phyloP scores from a whole-genome alignment of 2,888 invertebrate species.

The Drosophila siamana region DNA sequence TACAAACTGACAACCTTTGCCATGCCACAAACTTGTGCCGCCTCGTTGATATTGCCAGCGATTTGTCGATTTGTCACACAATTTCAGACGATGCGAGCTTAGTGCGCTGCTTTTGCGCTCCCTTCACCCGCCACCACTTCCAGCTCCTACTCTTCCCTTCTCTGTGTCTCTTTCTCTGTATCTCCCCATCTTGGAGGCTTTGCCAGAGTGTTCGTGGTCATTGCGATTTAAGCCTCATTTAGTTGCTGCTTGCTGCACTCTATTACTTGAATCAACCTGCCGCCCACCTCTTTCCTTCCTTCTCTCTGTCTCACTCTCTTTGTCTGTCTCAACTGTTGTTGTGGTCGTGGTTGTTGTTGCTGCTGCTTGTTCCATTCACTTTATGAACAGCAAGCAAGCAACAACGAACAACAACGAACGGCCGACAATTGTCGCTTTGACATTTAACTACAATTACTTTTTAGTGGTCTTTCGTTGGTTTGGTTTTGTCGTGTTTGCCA shows the following conservation, averaged over 20 bases:
- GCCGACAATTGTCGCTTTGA: constrained; percentile 77
- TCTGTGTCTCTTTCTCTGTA: background rate
- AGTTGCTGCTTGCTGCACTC: constrained; percentile 67
- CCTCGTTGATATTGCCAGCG: constrained; percentile 55
- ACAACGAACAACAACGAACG: constrained; percentile 37
- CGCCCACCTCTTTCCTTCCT: constrained; percentile 29
- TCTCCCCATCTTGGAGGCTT: constrained; percentile 31
- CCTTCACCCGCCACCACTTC: background rate
- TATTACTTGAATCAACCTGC: constrained; percentile 65
- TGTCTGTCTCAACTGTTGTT: constrained; percentile 20
- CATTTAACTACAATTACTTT: constrained; percentile 80
- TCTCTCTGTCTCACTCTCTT: constrained; percentile 37
- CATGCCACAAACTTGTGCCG: constrained; percentile 30
- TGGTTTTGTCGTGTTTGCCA: constrained; percentile 21
- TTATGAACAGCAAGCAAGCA: constrained; percentile 55
- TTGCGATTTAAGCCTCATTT: constrained; percentile 71
- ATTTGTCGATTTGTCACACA: constrained; percentile 66
- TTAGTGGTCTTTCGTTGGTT: constrained; percentile 70
- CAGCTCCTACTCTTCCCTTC: background rate
- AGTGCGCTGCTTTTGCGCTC: background rate
- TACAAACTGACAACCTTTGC: background rate
- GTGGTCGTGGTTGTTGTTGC: constrained; percentile 26
- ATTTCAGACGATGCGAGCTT: constrained; percentile 44
- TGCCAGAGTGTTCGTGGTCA: constrained; percentile 52
- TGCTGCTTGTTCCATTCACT: constrained; percentile 71